Evolutionary conservation across 2,113 vertebrate species (phyloP), one percentile per base, ranked within the genome.

Genomic region (Globicephala melas): DNA sequence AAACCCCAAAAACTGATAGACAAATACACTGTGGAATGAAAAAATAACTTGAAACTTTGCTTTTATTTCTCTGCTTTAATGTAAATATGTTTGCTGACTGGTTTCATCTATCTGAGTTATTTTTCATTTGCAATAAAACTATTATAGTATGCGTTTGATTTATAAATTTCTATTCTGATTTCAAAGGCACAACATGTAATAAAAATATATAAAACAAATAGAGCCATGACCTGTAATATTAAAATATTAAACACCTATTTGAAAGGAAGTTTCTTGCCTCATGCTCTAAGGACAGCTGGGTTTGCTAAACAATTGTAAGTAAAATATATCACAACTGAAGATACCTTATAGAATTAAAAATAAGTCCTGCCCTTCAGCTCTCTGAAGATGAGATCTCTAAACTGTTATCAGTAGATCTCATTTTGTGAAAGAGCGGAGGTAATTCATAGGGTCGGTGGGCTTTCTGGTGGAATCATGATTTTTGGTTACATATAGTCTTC

Each of bases 201-300:
- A 82, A 77, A 97, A 94, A 97, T 82, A 44, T 28, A 93, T 73
- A 94, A 89, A 53, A 68, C 76, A 97, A 94, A 68, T 6, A 63
- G 67, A 93, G 11, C 53, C 38, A 23, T 74, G n/a, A 83, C 11
- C 65, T 85, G 8, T 41, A 58, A 82, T 76, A 77, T 87, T 82
- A 89, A 97, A 94, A 60, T 93, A 60, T 89, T 96, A 96, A 97
- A 80, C 18, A 60, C 18, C 58, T 60, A 13, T 76, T 87, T 88
- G 33, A 71, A 93, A 68, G 31, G 11, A 91, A 86, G 67, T 89
- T 90, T 89, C 50, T 93, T 93, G 13, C 31, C 10, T 67, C 13
- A 26, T 94, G 20, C 41, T 44, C 41, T n/a, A 55, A 97, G 23
- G 47, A 79, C 25, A 70, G 50, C 17, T 70, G 23, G 70, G 25